Evolutionary conservation across 2,888 invertebrate species (phyloP).

Genomic region (Pristionchus maxplancki): DNA sequence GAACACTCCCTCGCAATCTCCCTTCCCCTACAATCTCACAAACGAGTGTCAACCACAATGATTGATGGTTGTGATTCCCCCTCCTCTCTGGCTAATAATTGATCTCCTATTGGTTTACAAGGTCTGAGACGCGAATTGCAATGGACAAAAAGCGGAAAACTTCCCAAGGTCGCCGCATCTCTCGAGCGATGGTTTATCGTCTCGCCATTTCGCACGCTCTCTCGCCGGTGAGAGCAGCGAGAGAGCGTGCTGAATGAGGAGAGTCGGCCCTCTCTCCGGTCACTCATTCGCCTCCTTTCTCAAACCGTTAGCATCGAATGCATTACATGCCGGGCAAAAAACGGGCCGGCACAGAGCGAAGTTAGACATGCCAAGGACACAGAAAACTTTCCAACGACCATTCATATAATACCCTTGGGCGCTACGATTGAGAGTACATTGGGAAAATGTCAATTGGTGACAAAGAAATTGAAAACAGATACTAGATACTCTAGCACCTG

Average conservation of each 20-base stretch:
- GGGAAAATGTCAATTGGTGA: no score
- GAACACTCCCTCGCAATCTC: background rate
- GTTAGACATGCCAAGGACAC: constrained; percentile 33
- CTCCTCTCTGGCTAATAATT: background rate
- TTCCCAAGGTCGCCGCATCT: no score
- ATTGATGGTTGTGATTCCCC: background rate
- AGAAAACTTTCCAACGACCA: background rate
- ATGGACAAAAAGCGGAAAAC: background rate
- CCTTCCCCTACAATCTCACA: background rate
- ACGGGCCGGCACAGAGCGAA: background rate
- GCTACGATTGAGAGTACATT: no score
- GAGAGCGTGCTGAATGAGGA: background rate
- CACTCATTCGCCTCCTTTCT: background rate
- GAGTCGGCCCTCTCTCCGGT: background rate
- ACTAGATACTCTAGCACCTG: no score
- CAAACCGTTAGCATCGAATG: constrained; percentile 13
- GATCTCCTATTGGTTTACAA: constrained; percentile 33
- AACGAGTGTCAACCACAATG: background rate
- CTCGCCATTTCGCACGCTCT: background rate
- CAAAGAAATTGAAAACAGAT: no score
- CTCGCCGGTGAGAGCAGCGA: background rate
- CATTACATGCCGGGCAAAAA: constrained; percentile 25
- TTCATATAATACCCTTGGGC: background rate
- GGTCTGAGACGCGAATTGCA: constrained; percentile 22
- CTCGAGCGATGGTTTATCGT: no score